These are phyloP conservation scores for Elephantulus edwardii DNA, from an alignment of 2,113 vertebrate species.

Conservation along the genomic window DNA sequence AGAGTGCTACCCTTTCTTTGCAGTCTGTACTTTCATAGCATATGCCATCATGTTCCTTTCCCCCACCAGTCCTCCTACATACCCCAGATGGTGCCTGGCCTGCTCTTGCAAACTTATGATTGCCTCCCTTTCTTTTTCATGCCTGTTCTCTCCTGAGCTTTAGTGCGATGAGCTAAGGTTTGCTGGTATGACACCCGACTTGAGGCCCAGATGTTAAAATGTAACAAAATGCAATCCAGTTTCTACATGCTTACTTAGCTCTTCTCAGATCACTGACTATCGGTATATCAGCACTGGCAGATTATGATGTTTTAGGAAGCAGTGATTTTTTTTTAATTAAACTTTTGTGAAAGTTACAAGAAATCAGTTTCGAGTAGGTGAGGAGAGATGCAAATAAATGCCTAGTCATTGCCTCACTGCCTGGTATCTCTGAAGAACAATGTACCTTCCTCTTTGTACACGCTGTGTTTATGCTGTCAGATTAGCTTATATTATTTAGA, in stretches of 20 bases:
- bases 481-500: conserved; percentile 67
- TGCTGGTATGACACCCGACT: not conserved
- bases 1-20: conserved; percentile 76
- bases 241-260: conserved; percentile 71
- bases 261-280: conserved; percentile 61
- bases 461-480: conserved; percentile 44
- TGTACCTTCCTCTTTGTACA: conserved; percentile 28
- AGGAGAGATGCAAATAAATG: not conserved
- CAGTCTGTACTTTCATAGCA: conserved; percentile 77
- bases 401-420: not conserved
- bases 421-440: conserved; percentile 36
- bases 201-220: conserved; percentile 53
- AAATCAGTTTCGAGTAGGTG: conserved; percentile 17
- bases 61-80: conserved; percentile 76
- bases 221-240: conserved; percentile 56
- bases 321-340: conserved; percentile 66
- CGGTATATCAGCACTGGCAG: conserved; percentile 54
- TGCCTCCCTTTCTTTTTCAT: conserved; percentile 65
- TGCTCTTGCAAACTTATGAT: conserved; percentile 64
- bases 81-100: conserved; percentile 81
- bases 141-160: conserved; percentile 57
- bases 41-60: conserved; percentile 71
- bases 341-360: conserved; percentile 24
- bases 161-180: conserved; percentile 57
- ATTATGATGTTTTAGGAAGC: conserved; percentile 61